Conservation (phyloP, 2,888 invertebrate genomes). For the Sclerodermus sp. region DNA sequence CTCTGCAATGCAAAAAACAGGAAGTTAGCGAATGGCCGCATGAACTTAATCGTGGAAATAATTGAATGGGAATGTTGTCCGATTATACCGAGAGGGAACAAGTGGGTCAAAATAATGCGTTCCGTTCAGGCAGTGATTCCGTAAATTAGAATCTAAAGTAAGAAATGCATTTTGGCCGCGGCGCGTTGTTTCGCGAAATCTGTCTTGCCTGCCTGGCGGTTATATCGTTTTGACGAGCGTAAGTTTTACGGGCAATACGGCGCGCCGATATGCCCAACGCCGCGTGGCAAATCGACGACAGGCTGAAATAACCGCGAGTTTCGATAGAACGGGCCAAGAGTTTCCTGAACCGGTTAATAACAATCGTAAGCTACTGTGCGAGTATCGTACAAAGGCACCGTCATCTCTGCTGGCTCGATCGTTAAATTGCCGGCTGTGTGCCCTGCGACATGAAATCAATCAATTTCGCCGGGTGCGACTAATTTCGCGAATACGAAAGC, state of each 20-base stretch:
- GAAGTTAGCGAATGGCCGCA: too few species aligned
- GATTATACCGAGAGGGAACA: too few species aligned
- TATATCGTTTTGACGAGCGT: conserved; percentile 9
- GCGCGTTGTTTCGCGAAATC: conserved; percentile 1
- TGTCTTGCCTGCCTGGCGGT: conserved; percentile 1
- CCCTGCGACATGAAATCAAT: conserved; percentile 47
- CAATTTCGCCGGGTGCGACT: conserved; percentile 39
- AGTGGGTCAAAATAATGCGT: too few species aligned
- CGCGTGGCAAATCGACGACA: conserved; percentile 23
- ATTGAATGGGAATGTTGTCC: too few species aligned
- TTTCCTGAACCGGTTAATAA: conserved; percentile 13
- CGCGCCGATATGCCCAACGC: conserved; percentile 22
- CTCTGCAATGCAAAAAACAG: conserved; percentile 74
- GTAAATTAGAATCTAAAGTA: too few species aligned
- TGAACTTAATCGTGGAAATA: too few species aligned
- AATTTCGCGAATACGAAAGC: conserved; percentile 32
- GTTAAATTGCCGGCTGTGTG: conserved; percentile 34
- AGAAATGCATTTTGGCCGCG: neutral
- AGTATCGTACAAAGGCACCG: neutral
- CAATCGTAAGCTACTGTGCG: conserved; percentile 6
- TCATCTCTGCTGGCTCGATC: conserved; percentile 21
- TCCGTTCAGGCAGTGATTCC: too few species aligned
- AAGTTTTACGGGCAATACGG: conserved; percentile 32
- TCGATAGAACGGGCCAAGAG: conserved; percentile 3
- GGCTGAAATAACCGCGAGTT: conserved; percentile 24